Evolutionary conservation across 2,888 invertebrate genomes (phyloP).

Genomic region (Torymus aiolomorphi): DNA sequence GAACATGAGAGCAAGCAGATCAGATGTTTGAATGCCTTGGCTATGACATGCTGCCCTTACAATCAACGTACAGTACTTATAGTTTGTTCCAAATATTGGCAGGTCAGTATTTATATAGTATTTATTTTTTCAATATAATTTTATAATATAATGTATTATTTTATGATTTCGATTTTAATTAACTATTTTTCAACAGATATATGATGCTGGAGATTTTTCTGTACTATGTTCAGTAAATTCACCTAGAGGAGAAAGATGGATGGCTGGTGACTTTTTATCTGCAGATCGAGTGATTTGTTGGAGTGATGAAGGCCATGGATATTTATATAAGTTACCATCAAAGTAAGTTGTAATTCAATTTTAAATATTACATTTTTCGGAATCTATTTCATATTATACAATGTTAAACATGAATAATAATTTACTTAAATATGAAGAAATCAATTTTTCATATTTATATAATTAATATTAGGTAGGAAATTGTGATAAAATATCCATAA

Average conservation of each 20-base stretch:
- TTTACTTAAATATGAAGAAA: neutral
- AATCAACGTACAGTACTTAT: conserved; percentile 98
- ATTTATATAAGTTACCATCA: conserved; percentile 95
- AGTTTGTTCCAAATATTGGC: conserved; percentile 98
- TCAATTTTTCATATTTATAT: conserved; percentile 31
- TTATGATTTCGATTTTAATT: conserved; percentile 39
- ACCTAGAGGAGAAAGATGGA: conserved; percentile 94
- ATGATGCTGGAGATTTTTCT: conserved; percentile 94
- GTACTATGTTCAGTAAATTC: conserved; percentile 94
- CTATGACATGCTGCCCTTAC: conserved; percentile 94
- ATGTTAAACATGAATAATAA: conserved; percentile 6
- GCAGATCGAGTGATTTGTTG: conserved; percentile 95
- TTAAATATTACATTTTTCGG: conserved; percentile 11
- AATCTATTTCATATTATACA: conserved; percentile 25
- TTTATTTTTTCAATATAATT: conserved; percentile 23
- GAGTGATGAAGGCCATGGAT: conserved; percentile 97
- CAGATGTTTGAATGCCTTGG: conserved; percentile 93
- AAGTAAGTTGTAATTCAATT: conserved; percentile 82
- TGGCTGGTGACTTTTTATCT: conserved; percentile 95
- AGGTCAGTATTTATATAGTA: conserved; percentile 77
- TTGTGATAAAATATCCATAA: neutral
- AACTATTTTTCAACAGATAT: conserved; percentile 77
- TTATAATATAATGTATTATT: no score
- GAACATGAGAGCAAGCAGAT: conserved; percentile 99
- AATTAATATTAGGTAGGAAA: neutral